phyloP scores from a whole-genome alignment of 2,888 invertebrate genomes.

The Scaptomyza flava region DNA sequence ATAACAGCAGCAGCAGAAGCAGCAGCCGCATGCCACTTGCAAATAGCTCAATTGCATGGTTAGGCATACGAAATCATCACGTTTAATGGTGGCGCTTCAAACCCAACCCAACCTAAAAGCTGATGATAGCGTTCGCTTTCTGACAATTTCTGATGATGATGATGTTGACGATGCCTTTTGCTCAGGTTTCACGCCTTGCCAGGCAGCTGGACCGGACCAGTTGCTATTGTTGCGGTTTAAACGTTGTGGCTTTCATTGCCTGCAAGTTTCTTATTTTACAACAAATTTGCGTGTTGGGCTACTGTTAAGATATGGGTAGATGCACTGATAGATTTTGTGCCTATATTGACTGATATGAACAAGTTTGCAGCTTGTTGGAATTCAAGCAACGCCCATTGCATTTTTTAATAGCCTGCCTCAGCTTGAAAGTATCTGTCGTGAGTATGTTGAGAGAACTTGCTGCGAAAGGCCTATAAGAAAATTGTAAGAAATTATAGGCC shows the following conservation, averaged over 20 bases:
- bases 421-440: conserved; percentile 1
- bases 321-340: conserved; percentile 30
- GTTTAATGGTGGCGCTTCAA: conserved; percentile 69
- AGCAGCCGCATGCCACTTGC: conserved; percentile 56
- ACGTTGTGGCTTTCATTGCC: conserved; percentile 40
- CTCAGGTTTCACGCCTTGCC: conserved; percentile 66
- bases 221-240: conserved; percentile 39
- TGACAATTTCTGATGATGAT: conserved; percentile 27
- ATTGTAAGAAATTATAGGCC: background rate
- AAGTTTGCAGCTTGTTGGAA: conserved; percentile 39
- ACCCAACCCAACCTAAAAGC: conserved; percentile 9
- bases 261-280: conserved; percentile 31
- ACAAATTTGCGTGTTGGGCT: conserved; percentile 54
- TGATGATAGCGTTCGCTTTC: conserved; percentile 30
- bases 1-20: conserved; percentile 7
- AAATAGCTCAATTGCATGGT: conserved; percentile 44
- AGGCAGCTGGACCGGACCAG: conserved; percentile 61
- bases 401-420: conserved; percentile 8
- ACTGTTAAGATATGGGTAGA: conserved; percentile 3
- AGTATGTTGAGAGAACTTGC: background rate
- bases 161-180: conserved; percentile 32
- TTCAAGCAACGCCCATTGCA: conserved; percentile 35
- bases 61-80: conserved; percentile 67
- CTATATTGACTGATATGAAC: conserved; percentile 48
- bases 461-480: background rate